Base-by-base conservation (phyloP, 2,797 vertebrate genomes). In the Scolopax rusticola region DNA sequence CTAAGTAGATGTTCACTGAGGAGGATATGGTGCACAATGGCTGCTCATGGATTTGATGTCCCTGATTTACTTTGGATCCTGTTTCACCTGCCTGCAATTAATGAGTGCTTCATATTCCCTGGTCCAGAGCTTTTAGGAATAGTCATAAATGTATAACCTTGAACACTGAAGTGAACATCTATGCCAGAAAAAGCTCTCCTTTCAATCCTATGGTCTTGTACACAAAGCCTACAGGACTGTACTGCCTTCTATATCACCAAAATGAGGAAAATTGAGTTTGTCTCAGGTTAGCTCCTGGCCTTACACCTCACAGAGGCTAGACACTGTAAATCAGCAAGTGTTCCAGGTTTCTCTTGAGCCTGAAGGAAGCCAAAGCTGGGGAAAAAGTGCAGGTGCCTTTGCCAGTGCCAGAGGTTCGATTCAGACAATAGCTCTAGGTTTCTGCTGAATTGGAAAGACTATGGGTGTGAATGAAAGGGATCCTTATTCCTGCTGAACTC, bases 1-100 rank as follows among this genome's bases (percentile, higher is more conserved):
- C 43, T 67, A 19, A 0, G 4, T 0, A 68, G 43, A n/a, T 8
- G 18, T 41, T 51, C 10, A 20, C 5, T 14, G 48, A 77, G 48
- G 47, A 83, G 11, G 17, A 21, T 16, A 41, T 41, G 24, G 51
- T 24, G n/a, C 33, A 70, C 47, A 70, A 3, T 30, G 41, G 21
- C 25, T 53, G 15, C 38, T 71, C 12, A 11, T 25, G 21, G 24
- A 48, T 84, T 81, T 41, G 64, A 18, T 1, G 0, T 32, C 27
- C 38, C 10, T 56, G 8, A 32, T 91, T 64, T 50, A 64, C n/a
- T 61, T 24, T 30, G 32, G 16, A 60, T 56, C 11, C 36, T 30
- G 11, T 77, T 95, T 73, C 32, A 56, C 21, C 13, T 33, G 7
- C 12, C 60, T 83, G 60, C 43, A 85, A 33, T 15, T 68, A 89